These are phyloP conservation scores for Mizuhopecten yessoensis DNA, from an alignment of 1,140 invertebrate genomes.

Conservation along the genomic window DNA sequence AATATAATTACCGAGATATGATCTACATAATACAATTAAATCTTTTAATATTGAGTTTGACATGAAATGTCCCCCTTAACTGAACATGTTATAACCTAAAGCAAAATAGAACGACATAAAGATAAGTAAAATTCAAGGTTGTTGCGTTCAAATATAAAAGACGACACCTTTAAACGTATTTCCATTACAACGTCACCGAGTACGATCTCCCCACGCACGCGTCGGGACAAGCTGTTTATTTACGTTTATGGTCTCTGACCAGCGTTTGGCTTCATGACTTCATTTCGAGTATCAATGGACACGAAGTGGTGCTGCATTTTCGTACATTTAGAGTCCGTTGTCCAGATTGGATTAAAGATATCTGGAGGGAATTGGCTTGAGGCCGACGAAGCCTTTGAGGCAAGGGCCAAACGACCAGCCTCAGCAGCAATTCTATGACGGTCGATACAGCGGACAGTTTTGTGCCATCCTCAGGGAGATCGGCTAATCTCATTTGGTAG, in stretches of 20 bases:
- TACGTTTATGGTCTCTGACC: background rate
- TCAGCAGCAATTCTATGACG: background rate
- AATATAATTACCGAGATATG: no score
- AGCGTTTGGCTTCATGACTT: background rate
- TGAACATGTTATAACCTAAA: no score
- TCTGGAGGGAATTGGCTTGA: constrained; percentile 4
- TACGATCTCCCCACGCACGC: background rate
- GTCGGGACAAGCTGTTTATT: background rate
- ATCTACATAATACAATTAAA: no score
- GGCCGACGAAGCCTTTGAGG: background rate
- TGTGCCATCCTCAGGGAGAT: background rate
- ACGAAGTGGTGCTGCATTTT: background rate
- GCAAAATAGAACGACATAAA: no score
- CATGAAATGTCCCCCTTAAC: no score
- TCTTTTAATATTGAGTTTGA: no score
- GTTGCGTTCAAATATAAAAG: no score
- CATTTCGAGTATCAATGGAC: constrained; percentile 25
- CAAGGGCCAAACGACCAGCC: background rate
- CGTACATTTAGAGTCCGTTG: constrained; percentile 21
- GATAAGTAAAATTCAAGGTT: no score
- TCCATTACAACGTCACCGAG: background rate
- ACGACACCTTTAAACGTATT: background rate
- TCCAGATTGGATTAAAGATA: constrained; percentile 11
- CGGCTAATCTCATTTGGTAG: background rate
- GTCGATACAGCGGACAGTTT: background rate